These are phyloP conservation scores for Oithona nana DNA, from an alignment of 2,888 invertebrate genomes.

Conservation along the genomic window DNA sequence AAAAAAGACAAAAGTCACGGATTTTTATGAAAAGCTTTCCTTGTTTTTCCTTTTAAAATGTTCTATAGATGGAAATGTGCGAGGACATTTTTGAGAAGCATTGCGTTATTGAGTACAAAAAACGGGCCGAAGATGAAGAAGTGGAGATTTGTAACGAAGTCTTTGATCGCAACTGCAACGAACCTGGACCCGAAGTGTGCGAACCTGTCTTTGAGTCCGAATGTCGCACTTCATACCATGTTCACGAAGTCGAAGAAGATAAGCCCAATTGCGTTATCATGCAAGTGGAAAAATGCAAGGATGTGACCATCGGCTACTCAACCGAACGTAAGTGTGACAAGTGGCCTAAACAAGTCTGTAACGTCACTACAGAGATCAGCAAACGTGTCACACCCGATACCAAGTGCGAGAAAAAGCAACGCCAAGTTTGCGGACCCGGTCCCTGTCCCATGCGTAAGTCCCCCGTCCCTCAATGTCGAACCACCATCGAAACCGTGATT, in stretches of 20 bases:
- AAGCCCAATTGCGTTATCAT: not conserved
- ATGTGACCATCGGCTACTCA: constrained; percentile 6
- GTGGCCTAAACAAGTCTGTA: constrained; percentile 8
- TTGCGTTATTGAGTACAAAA: not conserved
- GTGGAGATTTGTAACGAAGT: not conserved
- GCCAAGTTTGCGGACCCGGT: not conserved
- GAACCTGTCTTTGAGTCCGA: not conserved
- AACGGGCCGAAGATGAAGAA: not conserved
- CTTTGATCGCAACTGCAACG: not conserved
- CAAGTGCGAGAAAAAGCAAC: not conserved
- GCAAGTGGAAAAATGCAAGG: constrained; percentile 4
- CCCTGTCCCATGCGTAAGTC: not conserved
- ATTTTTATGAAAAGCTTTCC: no score
- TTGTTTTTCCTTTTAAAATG: no score
- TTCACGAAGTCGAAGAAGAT: constrained; percentile 10
- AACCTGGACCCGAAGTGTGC: constrained; percentile 1
- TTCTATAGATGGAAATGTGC: no score
- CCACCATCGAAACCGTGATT: not conserved
- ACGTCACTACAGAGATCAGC: not conserved
- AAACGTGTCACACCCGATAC: not conserved
- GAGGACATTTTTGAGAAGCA: no score
- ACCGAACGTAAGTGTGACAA: constrained; percentile 4
- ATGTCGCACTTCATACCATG: not conserved
- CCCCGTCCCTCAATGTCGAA: not conserved
- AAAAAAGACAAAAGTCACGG: no score